phyloP scores from a whole-genome alignment of 1,140 invertebrate genomes.

The Zelostemma sp. region DNA sequence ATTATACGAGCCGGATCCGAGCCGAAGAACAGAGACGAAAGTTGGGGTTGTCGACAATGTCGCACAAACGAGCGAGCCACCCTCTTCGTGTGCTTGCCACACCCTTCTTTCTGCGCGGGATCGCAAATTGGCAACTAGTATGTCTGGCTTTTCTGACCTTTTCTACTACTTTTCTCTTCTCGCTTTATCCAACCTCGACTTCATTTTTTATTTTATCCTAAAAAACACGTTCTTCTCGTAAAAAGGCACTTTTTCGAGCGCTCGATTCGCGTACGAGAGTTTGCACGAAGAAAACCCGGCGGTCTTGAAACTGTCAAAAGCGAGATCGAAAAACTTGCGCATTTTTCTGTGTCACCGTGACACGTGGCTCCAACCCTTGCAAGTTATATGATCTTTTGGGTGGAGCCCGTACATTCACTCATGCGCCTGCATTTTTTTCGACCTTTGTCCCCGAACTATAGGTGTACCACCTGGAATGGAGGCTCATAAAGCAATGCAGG shows the following conservation, averaged over 20 bases:
- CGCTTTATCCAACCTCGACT: background rate
- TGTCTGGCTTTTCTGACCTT: conserved; percentile 9
- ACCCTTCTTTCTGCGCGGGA: conserved; percentile 9
- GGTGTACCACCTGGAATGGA: conserved; percentile 5
- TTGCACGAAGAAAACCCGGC: too few species aligned
- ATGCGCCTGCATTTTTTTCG: conserved; percentile 9
- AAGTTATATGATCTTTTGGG: conserved; percentile 11
- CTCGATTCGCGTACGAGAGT: too few species aligned
- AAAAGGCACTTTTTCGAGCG: too few species aligned
- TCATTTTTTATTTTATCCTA: background rate
- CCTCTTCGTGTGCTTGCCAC: conserved; percentile 11
- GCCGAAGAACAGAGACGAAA: conserved; percentile 3
- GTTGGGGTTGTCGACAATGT: conserved; percentile 11
- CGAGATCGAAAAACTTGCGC: background rate
- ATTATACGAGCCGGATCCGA: background rate
- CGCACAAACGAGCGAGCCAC: conserved; percentile 11
- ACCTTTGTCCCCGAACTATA: conserved; percentile 6
- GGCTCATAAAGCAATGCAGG: conserved; percentile 2
- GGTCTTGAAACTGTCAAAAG: too few species aligned
- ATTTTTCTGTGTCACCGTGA: conserved; percentile 1
- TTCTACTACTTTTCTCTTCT: conserved; percentile 1
- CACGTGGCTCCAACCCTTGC: conserved; percentile 13
- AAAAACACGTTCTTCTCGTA: background rate
- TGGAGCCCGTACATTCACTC: conserved; percentile 8
- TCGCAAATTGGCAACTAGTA: conserved; percentile 12